Percentiles rank a stretch among this genome's conserved stretches.
Evolutionary conservation across 2,888 invertebrate species (phyloP).

Genomic region (Drosophila algonquin): DNA sequence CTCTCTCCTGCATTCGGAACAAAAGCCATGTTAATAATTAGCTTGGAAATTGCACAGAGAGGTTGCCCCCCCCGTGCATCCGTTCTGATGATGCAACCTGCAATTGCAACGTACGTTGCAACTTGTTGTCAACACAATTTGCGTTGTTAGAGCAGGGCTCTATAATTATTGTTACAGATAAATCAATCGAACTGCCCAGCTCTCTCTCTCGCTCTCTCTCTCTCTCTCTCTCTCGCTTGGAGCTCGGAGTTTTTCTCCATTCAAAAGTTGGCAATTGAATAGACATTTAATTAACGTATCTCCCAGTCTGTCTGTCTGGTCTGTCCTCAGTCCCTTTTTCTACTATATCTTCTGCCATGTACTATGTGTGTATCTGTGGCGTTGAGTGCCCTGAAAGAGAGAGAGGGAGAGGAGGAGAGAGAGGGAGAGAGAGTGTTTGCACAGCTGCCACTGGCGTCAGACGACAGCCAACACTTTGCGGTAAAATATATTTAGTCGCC

Average conservation of each 20-base stretch:
- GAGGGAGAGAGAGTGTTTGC: constrained; percentile 13
- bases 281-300: constrained; percentile 40
- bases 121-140: constrained; percentile 6
- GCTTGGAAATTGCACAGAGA: constrained; percentile 29
- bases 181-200: constrained; percentile 22
- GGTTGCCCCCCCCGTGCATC: neutral
- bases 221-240: neutral
- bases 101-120: neutral
- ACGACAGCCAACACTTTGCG: constrained; percentile 22
- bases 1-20: constrained; percentile 35
- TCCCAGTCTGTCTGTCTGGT: constrained; percentile 18
- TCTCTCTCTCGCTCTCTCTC: neutral
- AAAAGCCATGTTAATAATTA: constrained; percentile 59
- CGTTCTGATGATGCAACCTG: neutral
- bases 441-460: constrained; percentile 24
- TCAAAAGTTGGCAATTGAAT: constrained; percentile 27
- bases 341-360: neutral
- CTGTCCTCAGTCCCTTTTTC: constrained; percentile 26
- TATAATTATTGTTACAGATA: constrained; percentile 12
- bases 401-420: too few species aligned
- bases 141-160: constrained; percentile 8
- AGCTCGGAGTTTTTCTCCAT: constrained; percentile 2
- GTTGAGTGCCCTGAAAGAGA: constrained; percentile 10
- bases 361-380: neutral
- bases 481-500: constrained; percentile 25